Base-by-base conservation (phyloP, 2,113 vertebrate genomes). In the Gyps fulvus region DNA sequence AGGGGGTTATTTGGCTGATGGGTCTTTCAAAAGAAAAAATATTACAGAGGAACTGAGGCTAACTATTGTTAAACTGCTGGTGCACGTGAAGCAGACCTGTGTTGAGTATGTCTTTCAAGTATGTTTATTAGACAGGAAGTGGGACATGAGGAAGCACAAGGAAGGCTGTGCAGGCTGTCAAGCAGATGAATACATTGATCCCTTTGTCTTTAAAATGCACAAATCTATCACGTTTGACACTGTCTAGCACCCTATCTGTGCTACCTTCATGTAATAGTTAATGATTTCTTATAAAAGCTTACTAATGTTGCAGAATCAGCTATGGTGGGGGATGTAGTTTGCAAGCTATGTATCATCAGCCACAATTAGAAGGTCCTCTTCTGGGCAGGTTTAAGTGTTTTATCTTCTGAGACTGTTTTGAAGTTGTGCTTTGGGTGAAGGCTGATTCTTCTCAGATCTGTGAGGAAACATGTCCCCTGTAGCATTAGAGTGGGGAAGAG, bases 1-100 rank as follows among this genome's bases (percentile, higher is more conserved):
- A 84, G 80, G 65, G 72, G 65, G 47, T 83, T 93, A 93, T 94
- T 94, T 87, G 63, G 55, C 67, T 94, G 74, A 83, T 92, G 52
- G 13, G 58, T 59, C 79, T 86, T 80, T 90, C 87, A 88, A 67
- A 14, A 87, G 80, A 34, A 93, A 82, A 89, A 78, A 34, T 47
- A 87, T 67, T 84, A 14, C 21, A 63, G 79, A 87, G 57, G 63
- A 87, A 82, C 77, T 82, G 83, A 96, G 86, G 77, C 92, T 97
- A 95, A 63, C 72, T 65, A n/a, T 69, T 74, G 65, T 89, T 61
- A 69, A 90, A 50, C 11, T 84, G 65, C 86, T 76, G 69, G 50
- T 42, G 20, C 63, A 70, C 2, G 1, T 77, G 88, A 54, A 69
- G 62, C 81, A 93, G 92, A 94, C 66, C 84, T 83, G 49, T 17